These are phyloP conservation scores for Herminia tarsipennalis DNA, from an alignment of 2,888 invertebrate species.

Conservation along the genomic window DNA sequence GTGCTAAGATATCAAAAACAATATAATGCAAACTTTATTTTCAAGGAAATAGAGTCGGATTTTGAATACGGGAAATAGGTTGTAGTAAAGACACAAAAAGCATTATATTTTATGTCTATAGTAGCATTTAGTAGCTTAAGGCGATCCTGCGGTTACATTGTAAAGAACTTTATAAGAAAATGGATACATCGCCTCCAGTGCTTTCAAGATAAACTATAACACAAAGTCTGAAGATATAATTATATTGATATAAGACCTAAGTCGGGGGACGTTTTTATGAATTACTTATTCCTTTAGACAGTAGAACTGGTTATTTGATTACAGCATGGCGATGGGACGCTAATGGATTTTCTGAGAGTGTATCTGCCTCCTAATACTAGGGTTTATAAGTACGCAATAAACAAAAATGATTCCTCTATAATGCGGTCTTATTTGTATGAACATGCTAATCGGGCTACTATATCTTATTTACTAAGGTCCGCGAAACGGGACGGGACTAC, in stretches of 20 bases:
- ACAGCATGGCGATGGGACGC: constrained; percentile 25
- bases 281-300: constrained; percentile 52
- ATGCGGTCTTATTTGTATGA: not conserved
- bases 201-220: constrained; percentile 62
- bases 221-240: constrained; percentile 61
- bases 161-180: constrained; percentile 68
- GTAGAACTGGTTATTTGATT: constrained; percentile 47
- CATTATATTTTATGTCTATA: constrained; percentile 75
- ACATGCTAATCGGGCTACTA: not conserved
- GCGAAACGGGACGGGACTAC: too few species aligned
- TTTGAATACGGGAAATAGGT: constrained; percentile 18
- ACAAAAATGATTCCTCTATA: constrained; percentile 25
- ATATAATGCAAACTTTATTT: constrained; percentile 49
- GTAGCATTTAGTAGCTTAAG: constrained; percentile 81
- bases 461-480: too few species aligned
- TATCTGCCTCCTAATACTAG: constrained; percentile 29
- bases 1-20: constrained; percentile 27
- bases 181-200: constrained; percentile 61
- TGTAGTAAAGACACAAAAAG: constrained; percentile 69
- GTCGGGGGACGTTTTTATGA: constrained; percentile 56
- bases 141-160: constrained; percentile 76
- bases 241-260: constrained; percentile 67
- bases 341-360: constrained; percentile 43
- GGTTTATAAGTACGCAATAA: constrained; percentile 29
- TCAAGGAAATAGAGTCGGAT: constrained; percentile 43